phyloP scores from a whole-genome alignment of 2,888 invertebrate genomes.

The Volucella inflata region DNA sequence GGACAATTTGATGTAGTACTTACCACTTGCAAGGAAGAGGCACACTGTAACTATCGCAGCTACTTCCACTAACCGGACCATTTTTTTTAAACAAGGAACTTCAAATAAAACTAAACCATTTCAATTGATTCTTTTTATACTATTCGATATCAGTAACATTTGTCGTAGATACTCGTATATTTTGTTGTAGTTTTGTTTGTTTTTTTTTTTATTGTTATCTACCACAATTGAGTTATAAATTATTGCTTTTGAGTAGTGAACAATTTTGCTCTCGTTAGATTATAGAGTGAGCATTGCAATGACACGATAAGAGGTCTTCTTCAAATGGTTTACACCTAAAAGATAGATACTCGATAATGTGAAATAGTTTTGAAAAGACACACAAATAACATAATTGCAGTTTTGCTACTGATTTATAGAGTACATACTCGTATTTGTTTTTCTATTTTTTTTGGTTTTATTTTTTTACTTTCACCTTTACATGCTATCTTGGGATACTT shows the following conservation, averaged over 20 bases:
- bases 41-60: constrained; percentile 22
- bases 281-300: neutral
- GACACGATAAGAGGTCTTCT: constrained; percentile 41
- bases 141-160: constrained; percentile 16
- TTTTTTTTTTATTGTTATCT: constrained; percentile 49
- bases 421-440: neutral
- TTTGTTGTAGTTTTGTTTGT: constrained; percentile 33
- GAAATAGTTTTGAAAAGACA: constrained; percentile 6
- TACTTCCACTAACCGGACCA: constrained; percentile 43
- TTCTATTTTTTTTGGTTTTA: no score
- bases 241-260: constrained; percentile 3
- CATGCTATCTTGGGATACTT: constrained; percentile 12
- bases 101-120: constrained; percentile 40
- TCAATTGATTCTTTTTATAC: constrained; percentile 45
- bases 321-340: neutral
- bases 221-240: constrained; percentile 44
- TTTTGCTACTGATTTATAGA: neutral
- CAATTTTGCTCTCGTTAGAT: constrained; percentile 21
- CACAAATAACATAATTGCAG: constrained; percentile 6
- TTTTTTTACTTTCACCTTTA: constrained; percentile 30
- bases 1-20: constrained; percentile 22
- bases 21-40: constrained; percentile 42
- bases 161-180: constrained; percentile 1
- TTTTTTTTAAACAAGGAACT: constrained; percentile 21
- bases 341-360: neutral